Evolutionary conservation across 2,113 vertebrate species (phyloP).

Genomic region (Pseudopodoces humilis): DNA sequence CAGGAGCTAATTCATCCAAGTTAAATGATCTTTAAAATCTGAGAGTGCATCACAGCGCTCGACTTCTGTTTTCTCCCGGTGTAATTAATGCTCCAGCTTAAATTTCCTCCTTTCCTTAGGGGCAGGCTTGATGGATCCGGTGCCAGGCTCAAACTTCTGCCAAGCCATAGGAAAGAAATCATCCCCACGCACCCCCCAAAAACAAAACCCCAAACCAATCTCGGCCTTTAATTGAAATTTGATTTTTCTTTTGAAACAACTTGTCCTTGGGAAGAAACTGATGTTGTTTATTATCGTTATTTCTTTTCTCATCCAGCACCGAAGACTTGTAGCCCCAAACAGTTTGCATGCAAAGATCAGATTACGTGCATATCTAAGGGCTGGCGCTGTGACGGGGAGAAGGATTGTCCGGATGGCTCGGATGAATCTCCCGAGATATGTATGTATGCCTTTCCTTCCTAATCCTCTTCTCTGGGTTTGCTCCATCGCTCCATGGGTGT

Average conservation of each 20-base stretch:
- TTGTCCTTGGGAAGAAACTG: constrained; percentile 40
- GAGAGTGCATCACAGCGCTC: neutral
- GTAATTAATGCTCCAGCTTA: constrained; percentile 62
- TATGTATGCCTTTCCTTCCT: constrained; percentile 73
- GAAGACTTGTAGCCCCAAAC: constrained; percentile 95
- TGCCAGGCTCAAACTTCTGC: neutral
- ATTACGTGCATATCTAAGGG: constrained; percentile 97
- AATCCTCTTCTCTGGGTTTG: neutral
- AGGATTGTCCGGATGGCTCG: constrained; percentile 96
- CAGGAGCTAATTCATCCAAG: constrained; percentile 55
- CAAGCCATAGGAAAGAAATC: constrained; percentile 5
- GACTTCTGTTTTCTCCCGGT: constrained; percentile 8
- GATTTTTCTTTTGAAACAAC: neutral
- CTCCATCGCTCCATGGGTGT: neutral
- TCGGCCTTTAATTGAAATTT: constrained; percentile 4
- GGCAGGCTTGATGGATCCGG: constrained; percentile 26
- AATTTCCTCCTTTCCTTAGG: constrained; percentile 52
- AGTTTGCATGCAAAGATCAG: constrained; percentile 97
- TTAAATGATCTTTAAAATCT: constrained; percentile 67
- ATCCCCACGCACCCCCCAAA: accelerated
- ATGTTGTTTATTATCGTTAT: constrained; percentile 35
- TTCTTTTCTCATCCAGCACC: constrained; percentile 73
- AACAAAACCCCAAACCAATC: neutral
- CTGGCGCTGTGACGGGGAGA: constrained; percentile 96
- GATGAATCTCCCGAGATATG: constrained; percentile 96